Percentiles rank a stretch among this genome's conserved stretches.
These are phyloP conservation scores for Microctenopoma lineatum DNA, from an alignment of 2,797 vertebrate species.

Conservation along the genomic window DNA sequence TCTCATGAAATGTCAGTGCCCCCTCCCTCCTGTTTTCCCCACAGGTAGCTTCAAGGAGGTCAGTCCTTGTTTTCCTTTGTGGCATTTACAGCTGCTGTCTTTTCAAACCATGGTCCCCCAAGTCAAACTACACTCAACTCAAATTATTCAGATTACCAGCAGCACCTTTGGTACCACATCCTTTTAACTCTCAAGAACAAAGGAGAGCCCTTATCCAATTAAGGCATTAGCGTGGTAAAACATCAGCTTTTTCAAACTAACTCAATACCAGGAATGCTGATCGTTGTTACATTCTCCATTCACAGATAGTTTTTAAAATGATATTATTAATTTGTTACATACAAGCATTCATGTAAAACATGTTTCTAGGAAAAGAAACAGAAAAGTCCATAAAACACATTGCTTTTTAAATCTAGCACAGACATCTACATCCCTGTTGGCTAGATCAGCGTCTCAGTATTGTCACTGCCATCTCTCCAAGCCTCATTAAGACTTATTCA, in stretches of 20 bases:
- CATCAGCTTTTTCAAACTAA: conserved; percentile 13
- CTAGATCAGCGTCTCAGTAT: conserved; percentile 47
- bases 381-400: background rate
- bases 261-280: background rate
- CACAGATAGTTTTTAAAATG: background rate
- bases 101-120: conserved; percentile 44
- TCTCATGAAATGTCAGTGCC: conserved; percentile 75
- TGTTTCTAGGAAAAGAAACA: background rate
- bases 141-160: conserved; percentile 48
- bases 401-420: conserved; percentile 1
- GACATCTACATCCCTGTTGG: conserved; percentile 46
- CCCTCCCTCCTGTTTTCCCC: conserved; percentile 63
- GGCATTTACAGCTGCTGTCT: conserved; percentile 75
- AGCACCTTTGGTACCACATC: conserved; percentile 18
- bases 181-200: conserved; percentile 23
- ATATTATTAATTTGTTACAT: background rate
- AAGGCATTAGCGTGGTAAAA: conserved; percentile 15
- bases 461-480: conserved; percentile 30
- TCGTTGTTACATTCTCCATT: conserved; percentile 1
- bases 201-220: conserved; percentile 28
- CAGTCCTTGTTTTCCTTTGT: conserved; percentile 53
- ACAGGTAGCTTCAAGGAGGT: conserved; percentile 74
- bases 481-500: conserved; percentile 66
- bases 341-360: background rate
- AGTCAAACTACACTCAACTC: conserved; percentile 35